phyloP scores from a whole-genome alignment of 2,113 vertebrate species.

The Equus quagga region DNA sequence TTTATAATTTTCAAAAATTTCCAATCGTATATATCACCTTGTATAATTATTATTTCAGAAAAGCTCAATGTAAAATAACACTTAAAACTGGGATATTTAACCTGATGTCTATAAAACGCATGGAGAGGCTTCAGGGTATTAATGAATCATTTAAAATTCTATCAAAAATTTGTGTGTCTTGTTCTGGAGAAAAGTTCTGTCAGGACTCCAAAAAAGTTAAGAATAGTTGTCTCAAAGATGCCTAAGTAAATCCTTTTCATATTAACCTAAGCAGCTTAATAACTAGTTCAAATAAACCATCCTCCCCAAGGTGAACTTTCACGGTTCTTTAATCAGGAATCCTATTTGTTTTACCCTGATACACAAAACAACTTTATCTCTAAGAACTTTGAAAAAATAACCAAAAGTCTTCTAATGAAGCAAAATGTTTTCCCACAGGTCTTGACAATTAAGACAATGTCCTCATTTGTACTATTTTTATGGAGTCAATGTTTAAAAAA shows the following conservation, averaged over 20 bases:
- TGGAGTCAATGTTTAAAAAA: slow-evolving; percentile 24
- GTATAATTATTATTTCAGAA: neutral
- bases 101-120: neutral
- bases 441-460: neutral
- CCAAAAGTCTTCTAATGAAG: neutral
- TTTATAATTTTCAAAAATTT: neutral
- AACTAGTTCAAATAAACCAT: neutral
- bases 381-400: neutral
- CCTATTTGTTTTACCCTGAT: neutral
- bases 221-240: neutral
- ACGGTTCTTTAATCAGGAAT: neutral
- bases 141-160: neutral
- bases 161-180: neutral
- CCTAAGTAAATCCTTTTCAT: neutral
- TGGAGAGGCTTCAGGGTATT: neutral
- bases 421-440: neutral
- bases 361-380: neutral
- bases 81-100: neutral
- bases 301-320: neutral
- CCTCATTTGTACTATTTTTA: slow-evolving; percentile 14
- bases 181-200: neutral
- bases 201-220: neutral
- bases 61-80: neutral
- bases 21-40: neutral
- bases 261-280: neutral